Percentiles rank a stretch among this genome's conserved stretches.
phyloP scores from a whole-genome alignment of 2,113 vertebrate species.

The Engraulis encrasicolus region DNA sequence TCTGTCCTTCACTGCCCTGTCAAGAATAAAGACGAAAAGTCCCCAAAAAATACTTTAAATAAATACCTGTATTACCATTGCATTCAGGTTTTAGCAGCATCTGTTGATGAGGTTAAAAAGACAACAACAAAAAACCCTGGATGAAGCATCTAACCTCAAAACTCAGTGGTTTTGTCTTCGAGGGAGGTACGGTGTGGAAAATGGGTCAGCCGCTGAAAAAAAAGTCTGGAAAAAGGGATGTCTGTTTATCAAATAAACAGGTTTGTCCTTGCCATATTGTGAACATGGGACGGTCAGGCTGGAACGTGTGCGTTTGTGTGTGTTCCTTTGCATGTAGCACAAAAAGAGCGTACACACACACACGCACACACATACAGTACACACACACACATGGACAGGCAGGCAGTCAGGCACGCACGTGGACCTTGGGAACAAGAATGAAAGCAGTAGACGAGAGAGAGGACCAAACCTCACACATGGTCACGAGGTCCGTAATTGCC shows the following conservation, averaged over 20 bases:
- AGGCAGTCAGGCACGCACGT: no score
- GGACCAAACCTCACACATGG: neutral
- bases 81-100: slow-evolving; percentile 15
- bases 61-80: no score
- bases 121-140: neutral
- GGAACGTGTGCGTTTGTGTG: neutral
- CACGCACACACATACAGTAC: no score
- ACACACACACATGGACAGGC: neutral
- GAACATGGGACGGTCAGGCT: neutral
- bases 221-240: slow-evolving; percentile 14
- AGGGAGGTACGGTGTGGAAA: slow-evolving; percentile 29
- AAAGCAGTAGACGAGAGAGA: no score
- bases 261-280: slow-evolving; percentile 14
- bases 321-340: neutral
- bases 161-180: slow-evolving; percentile 30
- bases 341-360: neutral
- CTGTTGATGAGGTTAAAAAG: slow-evolving; percentile 30
- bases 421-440: neutral
- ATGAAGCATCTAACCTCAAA: slow-evolving; percentile 39
- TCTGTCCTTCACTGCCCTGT: no score
- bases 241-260: slow-evolving; percentile 23
- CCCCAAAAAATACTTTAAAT: no score
- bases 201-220: slow-evolving; percentile 30
- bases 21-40: no score
- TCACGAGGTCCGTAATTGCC: neutral